A percentile compares a stretch with the other conserved stretches of the same genome.
Evolutionary conservation across 2,113 vertebrate genomes (phyloP).

Genomic region (Spheniscus mendiculus): DNA sequence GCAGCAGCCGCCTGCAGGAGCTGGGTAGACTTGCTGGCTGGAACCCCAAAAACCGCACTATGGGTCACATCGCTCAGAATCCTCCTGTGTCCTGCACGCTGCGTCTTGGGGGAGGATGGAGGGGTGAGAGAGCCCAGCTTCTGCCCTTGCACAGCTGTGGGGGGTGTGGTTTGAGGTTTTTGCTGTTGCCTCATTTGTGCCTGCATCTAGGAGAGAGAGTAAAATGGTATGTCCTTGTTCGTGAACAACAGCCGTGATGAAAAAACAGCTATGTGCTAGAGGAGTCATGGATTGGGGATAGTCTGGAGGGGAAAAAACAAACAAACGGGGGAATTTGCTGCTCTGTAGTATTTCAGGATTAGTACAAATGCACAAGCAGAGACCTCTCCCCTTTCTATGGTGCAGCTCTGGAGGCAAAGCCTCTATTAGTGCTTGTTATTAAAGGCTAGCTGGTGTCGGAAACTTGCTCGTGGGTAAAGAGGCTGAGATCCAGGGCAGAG

Average conservation of each 20-base stretch:
- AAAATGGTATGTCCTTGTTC: accelerated
- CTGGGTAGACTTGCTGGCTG: conserved; percentile 96
- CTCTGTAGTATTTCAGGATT: neutral
- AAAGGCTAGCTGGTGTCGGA: neutral
- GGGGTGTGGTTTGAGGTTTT: conserved; percentile 46
- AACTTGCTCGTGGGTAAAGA: neutral
- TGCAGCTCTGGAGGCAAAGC: neutral
- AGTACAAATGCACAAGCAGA: neutral
- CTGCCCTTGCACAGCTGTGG: conserved; percentile 71
- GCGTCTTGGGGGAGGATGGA: conserved; percentile 92
- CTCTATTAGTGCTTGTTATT: neutral
- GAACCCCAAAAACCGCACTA: conserved; percentile 94
- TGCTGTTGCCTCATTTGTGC: conserved; percentile 70
- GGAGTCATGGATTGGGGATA: neutral
- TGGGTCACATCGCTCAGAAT: conserved; percentile 98
- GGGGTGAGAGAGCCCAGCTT: conserved; percentile 93
- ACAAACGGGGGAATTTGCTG: neutral
- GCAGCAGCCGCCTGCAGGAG: conserved; percentile 95
- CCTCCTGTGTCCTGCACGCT: conserved; percentile 90
- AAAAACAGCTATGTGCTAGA: accelerated
- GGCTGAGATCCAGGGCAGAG: neutral
- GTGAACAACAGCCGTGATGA: accelerated
- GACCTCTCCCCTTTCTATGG: neutral
- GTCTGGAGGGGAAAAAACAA: neutral
- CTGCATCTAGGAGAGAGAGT: conserved; percentile 50